Evolutionary conservation across 2,888 invertebrate genomes (phyloP).

Genomic region (Polyommatus iphigenia): DNA sequence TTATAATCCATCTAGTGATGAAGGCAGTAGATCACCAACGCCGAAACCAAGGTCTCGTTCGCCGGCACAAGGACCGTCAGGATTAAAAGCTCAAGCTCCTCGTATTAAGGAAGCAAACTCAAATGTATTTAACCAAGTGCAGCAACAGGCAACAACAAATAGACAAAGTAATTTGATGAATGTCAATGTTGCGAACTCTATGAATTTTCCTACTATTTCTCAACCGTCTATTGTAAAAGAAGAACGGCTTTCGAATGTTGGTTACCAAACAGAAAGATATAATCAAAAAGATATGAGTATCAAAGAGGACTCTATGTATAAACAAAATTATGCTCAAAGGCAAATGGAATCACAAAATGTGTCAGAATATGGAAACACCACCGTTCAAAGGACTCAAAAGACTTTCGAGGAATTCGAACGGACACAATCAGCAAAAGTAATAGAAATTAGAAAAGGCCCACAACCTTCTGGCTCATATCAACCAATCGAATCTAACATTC

Average conservation of each 20-base stretch:
- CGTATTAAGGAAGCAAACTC: slow-evolving; percentile 78
- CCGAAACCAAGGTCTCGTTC: slow-evolving; percentile 83
- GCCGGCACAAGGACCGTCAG: slow-evolving; percentile 85
- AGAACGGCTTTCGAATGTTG: slow-evolving; percentile 72
- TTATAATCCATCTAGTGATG: slow-evolving; percentile 81
- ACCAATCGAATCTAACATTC: slow-evolving; percentile 62
- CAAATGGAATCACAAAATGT: slow-evolving; percentile 75
- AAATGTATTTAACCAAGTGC: slow-evolving; percentile 45
- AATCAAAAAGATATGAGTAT: slow-evolving; percentile 61
- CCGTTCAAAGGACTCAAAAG: slow-evolving; percentile 82
- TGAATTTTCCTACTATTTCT: slow-evolving; percentile 58
- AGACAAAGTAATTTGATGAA: slow-evolving; percentile 34
- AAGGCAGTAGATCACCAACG: slow-evolving; percentile 82
- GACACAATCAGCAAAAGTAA: slow-evolving; percentile 82
- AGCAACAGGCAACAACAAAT: slow-evolving; percentile 43
- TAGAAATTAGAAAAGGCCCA: slow-evolving; percentile 81
- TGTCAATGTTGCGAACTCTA: slow-evolving; percentile 37
- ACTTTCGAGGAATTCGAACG: slow-evolving; percentile 85
- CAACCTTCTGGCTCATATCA: slow-evolving; percentile 55
- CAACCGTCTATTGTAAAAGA: slow-evolving; percentile 74
- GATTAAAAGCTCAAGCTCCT: slow-evolving; percentile 83
- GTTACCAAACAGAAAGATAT: slow-evolving; percentile 73
- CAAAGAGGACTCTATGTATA: slow-evolving; percentile 63
- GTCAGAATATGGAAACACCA: slow-evolving; percentile 77
- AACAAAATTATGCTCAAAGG: slow-evolving; percentile 67